Evolutionary conservation across 2,888 invertebrate species (phyloP).

Genomic region (Steinernema hermaphroditum): DNA sequence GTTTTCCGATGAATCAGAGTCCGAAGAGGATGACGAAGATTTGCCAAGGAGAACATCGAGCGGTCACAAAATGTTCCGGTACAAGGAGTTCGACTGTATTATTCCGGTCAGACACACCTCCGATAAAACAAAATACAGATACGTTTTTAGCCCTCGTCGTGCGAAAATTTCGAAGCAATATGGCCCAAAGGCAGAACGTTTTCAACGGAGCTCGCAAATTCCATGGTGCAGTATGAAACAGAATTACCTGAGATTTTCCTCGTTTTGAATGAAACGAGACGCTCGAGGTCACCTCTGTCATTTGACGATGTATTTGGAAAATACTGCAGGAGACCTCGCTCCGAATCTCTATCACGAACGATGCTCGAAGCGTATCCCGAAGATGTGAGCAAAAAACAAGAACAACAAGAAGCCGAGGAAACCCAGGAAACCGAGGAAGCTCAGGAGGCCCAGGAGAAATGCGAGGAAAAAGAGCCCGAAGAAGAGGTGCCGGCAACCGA

Average conservation of each 20-base stretch:
- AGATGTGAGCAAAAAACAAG: neutral
- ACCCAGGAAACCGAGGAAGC: conserved; percentile 2
- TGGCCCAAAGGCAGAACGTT: conserved; percentile 12
- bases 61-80: neutral
- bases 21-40: neutral
- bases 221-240: neutral
- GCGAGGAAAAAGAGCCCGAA: neutral
- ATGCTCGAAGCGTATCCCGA: neutral
- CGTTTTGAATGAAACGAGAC: neutral
- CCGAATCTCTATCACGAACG: neutral
- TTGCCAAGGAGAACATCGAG: neutral
- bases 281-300: neutral
- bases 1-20: neutral
- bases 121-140: too few species aligned
- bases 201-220: neutral
- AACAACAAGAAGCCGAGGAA: neutral
- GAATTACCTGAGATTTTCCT: neutral
- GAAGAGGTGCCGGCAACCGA: neutral
- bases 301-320: neutral
- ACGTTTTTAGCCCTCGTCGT: neutral
- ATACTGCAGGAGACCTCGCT: neutral
- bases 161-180: neutral
- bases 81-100: neutral
- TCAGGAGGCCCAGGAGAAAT: neutral
- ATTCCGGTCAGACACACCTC: too few species aligned